A percentile compares a stretch with the other conserved stretches of the same genome.
Conservation (phyloP, 2,113 vertebrate species). For the Catagonus wagneri region DNA sequence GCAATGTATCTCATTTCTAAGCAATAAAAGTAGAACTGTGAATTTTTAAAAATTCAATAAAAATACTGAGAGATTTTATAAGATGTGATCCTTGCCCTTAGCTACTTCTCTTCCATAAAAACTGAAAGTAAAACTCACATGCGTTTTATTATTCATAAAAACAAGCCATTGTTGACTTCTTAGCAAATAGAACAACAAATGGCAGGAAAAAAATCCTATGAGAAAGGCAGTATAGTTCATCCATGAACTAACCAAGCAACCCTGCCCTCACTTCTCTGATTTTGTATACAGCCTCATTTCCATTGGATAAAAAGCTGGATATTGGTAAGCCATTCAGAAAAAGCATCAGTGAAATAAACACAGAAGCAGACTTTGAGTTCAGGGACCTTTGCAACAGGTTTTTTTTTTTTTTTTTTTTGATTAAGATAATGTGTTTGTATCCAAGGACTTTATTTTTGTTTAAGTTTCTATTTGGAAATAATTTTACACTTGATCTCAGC, state of each 20-base stretch:
- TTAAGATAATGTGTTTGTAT: not conserved
- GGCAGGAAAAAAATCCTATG: not conserved
- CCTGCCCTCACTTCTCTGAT: not conserved
- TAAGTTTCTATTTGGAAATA: not conserved
- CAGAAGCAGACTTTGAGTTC: not conserved
- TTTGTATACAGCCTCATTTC: not conserved
- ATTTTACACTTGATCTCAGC: not conserved
- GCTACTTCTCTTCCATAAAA: constrained; percentile 33
- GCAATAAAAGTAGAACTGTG: not conserved
- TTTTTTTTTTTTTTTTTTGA: not conserved
- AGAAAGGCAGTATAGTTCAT: not conserved
- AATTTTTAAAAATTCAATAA: constrained; percentile 1
- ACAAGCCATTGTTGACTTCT: not conserved
- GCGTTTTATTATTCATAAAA: constrained; percentile 66
- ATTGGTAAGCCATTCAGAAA: not conserved
- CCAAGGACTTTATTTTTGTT: not conserved
- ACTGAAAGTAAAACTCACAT: constrained; percentile 41
- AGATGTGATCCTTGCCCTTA: constrained; percentile 11
- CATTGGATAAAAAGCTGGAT: not conserved
- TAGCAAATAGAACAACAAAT: not conserved
- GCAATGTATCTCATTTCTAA: not conserved
- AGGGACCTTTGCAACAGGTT: not conserved
- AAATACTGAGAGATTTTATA: constrained; percentile 58
- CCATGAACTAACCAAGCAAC: not conserved
- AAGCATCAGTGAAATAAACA: not conserved